phyloP scores from a whole-genome alignment of 2,888 invertebrate genomes.

The Ethmia dodecea region DNA sequence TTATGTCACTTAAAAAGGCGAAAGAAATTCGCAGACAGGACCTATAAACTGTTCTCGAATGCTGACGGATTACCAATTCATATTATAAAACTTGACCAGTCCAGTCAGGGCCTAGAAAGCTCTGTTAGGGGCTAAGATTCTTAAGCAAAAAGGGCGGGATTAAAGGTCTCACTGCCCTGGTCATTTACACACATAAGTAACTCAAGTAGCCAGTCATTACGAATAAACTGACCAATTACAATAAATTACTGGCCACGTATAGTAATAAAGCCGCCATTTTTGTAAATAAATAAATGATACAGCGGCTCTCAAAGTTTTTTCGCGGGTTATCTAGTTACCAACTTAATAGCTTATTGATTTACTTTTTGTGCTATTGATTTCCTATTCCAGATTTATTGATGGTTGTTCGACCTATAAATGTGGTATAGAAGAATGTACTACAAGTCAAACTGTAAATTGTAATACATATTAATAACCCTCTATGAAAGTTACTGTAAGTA shows the following conservation, averaged over 20 bases:
- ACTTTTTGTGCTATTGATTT: no score
- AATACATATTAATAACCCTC: no score
- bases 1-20: slow-evolving; percentile 17
- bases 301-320: slow-evolving; percentile 6
- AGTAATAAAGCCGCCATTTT: slow-evolving; percentile 63
- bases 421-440: no score
- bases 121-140: slow-evolving; percentile 4
- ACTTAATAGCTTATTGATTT: no score
- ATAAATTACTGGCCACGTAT: slow-evolving; percentile 55
- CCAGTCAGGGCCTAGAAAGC: slow-evolving; percentile 20
- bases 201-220: slow-evolving; percentile 41
- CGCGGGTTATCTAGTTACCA: no score
- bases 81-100: slow-evolving; percentile 27
- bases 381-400: no score
- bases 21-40: slow-evolving; percentile 12
- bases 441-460: no score
- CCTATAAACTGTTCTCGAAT: slow-evolving; percentile 24
- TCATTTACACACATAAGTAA: slow-evolving; percentile 26
- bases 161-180: slow-evolving; percentile 27
- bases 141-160: slow-evolving; percentile 19
- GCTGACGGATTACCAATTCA: slow-evolving; percentile 34
- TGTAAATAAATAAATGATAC: slow-evolving; percentile 50
- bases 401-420: no score
- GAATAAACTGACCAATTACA: slow-evolving; percentile 63
- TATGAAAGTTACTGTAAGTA: no score